Percentiles rank a stretch among this genome's conserved stretches.
These are phyloP conservation scores for Lerema accius DNA, from an alignment of 1,140 invertebrate genomes.

Conservation along the genomic window DNA sequence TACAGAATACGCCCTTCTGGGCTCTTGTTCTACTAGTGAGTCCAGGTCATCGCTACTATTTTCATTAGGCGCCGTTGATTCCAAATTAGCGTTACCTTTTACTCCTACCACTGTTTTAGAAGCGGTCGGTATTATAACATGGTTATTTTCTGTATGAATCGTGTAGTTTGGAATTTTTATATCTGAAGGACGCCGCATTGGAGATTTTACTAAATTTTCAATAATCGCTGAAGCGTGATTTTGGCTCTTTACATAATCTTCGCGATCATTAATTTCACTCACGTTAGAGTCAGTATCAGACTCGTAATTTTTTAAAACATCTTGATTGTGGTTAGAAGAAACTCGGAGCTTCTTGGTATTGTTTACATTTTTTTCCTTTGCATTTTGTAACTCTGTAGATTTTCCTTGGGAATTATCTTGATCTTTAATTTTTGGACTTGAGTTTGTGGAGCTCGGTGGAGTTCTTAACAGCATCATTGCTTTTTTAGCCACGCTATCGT, in stretches of 20 bases:
- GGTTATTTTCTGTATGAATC: conserved; percentile 12
- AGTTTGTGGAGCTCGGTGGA: conserved; percentile 56
- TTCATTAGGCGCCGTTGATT: conserved; percentile 34
- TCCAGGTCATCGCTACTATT: conserved; percentile 56
- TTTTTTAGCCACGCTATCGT: conserved; percentile 55
- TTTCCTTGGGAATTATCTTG: conserved; percentile 6
- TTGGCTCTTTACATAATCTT: conserved; percentile 38
- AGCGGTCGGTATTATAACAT: background rate
- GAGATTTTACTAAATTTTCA: conserved; percentile 64
- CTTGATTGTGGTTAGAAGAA: conserved; percentile 4
- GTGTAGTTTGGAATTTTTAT: conserved; percentile 11
- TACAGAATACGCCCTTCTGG: conserved; percentile 56
- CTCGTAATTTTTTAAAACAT: conserved; percentile 16
- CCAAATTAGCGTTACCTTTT: conserved; percentile 18
- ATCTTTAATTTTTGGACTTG: conserved; percentile 44
- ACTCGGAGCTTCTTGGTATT: conserved; percentile 28
- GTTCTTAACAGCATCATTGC: conserved; percentile 60
- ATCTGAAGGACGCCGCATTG: conserved; percentile 48
- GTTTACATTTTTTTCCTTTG: conserved; percentile 1
- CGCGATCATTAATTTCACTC: conserved; percentile 40
- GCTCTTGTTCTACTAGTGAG: conserved; percentile 45
- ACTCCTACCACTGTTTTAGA: conserved; percentile 21
- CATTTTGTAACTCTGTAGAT: conserved; percentile 3
- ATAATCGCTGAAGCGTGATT: conserved; percentile 48
- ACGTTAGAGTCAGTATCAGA: conserved; percentile 40